These are phyloP conservation scores for Melanerpes aurifrons DNA, from an alignment of 2,113 vertebrate genomes.

Conservation along the genomic window DNA sequence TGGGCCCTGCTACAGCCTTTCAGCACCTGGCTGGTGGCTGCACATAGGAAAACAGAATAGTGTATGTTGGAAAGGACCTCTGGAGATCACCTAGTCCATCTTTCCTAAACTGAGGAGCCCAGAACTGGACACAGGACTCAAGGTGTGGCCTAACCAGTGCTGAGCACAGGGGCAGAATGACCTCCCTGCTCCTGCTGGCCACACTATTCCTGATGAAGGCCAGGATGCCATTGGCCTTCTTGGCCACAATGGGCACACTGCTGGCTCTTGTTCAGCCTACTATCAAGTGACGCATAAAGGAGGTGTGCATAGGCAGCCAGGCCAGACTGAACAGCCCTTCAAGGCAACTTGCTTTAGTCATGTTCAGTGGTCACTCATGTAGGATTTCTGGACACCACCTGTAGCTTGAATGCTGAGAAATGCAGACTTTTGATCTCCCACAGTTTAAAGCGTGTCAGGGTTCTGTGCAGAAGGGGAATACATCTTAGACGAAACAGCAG, in stretches of 20 bases:
- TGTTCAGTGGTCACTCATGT: background rate
- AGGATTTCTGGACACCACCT: background rate
- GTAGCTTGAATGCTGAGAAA: background rate
- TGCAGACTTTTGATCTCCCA: background rate
- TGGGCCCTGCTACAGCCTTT: background rate
- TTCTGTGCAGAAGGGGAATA: background rate
- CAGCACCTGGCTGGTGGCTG: background rate
- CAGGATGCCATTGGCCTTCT: no score
- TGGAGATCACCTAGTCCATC: no score
- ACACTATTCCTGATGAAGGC: no score
- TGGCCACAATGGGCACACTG: no score
- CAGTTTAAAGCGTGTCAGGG: background rate
- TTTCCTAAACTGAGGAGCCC: no score
- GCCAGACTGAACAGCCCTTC: background rate
- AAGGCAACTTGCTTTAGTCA: background rate
- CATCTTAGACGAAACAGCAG: background rate
- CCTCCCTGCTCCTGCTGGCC: no score
- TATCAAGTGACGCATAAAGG: background rate
- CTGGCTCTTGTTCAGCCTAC: no score
- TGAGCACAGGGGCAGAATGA: no score
- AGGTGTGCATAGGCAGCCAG: background rate
- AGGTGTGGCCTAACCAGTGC: no score
- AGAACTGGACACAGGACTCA: no score
- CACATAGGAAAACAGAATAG: background rate
- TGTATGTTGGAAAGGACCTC: no score